Conservation (phyloP, 2,113 vertebrate genomes). For the Ibidorhyncha struthersii region DNA sequence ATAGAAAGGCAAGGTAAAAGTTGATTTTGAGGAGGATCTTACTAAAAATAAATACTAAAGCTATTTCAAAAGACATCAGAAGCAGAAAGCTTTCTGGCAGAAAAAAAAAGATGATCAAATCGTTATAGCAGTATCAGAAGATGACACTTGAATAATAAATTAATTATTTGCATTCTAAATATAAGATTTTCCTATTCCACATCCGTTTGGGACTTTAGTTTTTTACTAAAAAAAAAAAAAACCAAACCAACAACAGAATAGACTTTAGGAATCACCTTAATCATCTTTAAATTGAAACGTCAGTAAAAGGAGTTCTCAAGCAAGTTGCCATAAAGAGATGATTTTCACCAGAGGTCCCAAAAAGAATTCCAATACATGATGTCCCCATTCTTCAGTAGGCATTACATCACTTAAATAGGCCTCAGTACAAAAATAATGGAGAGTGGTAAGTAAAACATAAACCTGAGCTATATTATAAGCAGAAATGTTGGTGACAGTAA, state of each 20-base stretch:
- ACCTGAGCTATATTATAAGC: neutral
- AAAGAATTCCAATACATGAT: neutral
- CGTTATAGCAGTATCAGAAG: neutral
- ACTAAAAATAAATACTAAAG: neutral
- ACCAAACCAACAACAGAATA: neutral
- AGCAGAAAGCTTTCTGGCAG: neutral
- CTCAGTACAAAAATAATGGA: neutral
- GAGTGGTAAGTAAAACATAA: neutral
- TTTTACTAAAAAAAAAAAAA: neutral
- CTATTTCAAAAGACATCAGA: neutral
- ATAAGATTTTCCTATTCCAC: neutral
- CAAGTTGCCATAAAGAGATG: neutral
- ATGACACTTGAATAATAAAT: neutral
- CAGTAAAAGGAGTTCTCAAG: neutral
- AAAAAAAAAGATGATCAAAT: neutral
- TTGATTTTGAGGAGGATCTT: neutral
- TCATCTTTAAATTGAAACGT: neutral
- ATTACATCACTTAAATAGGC: neutral
- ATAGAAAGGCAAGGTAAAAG: neutral
- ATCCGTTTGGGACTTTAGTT: neutral
- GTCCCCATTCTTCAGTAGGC: neutral
- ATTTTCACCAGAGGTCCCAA: neutral
- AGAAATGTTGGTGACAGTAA: neutral
- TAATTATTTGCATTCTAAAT: neutral
- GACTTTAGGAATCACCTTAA: neutral